Evolutionary conservation across 2,797 vertebrate genomes (phyloP), one percentile per base, ranked within the genome.

Genomic region (Tenualosa thibaudeaui): DNA sequence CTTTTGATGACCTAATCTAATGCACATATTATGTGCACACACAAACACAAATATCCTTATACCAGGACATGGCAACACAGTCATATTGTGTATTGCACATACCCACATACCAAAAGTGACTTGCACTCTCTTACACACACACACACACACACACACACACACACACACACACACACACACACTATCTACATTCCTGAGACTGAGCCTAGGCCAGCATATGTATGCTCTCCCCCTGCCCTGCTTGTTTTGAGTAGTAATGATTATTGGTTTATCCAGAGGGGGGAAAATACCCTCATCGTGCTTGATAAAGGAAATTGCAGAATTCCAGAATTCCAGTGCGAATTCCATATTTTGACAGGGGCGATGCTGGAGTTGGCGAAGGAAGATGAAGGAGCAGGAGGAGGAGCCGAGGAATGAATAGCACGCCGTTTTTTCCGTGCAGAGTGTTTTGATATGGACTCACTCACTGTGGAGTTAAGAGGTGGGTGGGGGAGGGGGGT

Each of bases 391-490:
- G 68, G 65, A 26, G 31, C 26, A 75, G 31, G 68, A 75, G 68
- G 62, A 68, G 62, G 24, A 68, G 62, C 87, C 82, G 15, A 12
- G 65, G 31, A 78, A 78, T 19, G 37, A 78, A 46, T 46, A 78
- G 71, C 15, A 78, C 9, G 71, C 22, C 17, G 19, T 17, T 37
- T 75, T 93, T 91, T 93, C 89, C 58, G 89, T 92, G 89, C 91
- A 17, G 87, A 7, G 43, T 95, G 95, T 95, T 95, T 96, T 93
- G 91, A 93, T 95, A 92, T 90, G 91, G 87, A 51, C 50, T 10
- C 9, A 91, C 91, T 90, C 71, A 19, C 82, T 78, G 83, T 83
- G 56, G 82, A 71, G 81, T 92, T 87, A 87, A 90, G 87, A 90
- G 60, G 88, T 88, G 90, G 84, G 88, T 24, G 22, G 46, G 40